Evolutionary conservation across 2,113 vertebrate species (phyloP), one percentile per base, ranked within the genome.

Genomic region (Phrynosoma blainvillii): DNA sequence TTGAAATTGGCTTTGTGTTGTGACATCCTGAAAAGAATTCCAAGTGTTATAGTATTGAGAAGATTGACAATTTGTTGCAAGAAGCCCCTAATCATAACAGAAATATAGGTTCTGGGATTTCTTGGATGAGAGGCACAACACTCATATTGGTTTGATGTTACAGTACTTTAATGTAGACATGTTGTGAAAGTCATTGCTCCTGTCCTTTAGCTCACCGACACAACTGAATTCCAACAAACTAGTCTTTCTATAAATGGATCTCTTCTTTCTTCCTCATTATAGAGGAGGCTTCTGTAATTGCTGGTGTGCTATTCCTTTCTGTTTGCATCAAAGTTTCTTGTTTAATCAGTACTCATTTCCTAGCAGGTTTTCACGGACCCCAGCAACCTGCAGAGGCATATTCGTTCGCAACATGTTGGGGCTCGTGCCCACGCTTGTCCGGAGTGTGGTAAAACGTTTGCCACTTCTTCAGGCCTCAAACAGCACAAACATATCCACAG

Each of bases 341-440:
- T 96, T 97, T 97, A 97, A 97, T 97, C 91, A 97, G 97, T 98
- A 96, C 97, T 97, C 96, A 96, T 98, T 97, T 98, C 98, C 98
- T 98, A 99, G 98, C 99, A 99, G 99, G 99, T 99, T 97, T 99
- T 99, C 98, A 99, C 99, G 97, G 99, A 99, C 98, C 99, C 99
- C 97, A 99, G 99, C 98, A 99, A 99, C 98, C 98, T 99, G 87
- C 99, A 99, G 98, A 98, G 99, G 96, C 99, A 99, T 96, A 99
- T 99, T 95, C 98, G 99, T 96, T 99, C 99, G 25, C 99, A 99
- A 97, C 99, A 99, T 42, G 98, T 99, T 59, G 99, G 99, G 92
- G 99, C 99, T 75, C 97, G 99, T 95, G 98, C 98, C 79, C 99
- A 99, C 59, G 98, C 99, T 74, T 99, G 99, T 96, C 98, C 98